Conservation (phyloP, 2,888 invertebrate species). For the Pachliopta kotzebuea region DNA sequence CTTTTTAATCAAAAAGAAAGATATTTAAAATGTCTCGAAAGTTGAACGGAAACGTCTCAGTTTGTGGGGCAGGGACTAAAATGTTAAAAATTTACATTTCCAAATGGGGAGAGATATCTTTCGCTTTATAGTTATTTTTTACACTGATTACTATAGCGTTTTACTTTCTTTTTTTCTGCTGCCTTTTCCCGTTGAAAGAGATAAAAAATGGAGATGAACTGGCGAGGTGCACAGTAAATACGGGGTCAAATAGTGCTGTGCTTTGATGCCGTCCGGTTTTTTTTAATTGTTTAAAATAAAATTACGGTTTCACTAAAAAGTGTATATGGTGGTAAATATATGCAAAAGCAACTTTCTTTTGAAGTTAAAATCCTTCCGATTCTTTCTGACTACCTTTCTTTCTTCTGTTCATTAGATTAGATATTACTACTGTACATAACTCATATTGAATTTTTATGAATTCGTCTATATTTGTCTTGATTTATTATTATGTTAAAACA, state of each 20-base stretch:
- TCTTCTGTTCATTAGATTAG: too few relatives aligned
- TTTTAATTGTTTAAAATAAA: background rate
- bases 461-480: too few relatives aligned
- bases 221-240: conserved; percentile 79
- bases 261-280: background rate
- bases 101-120: conserved; percentile 55
- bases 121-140: conserved; percentile 64
- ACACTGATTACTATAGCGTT: conserved; percentile 77
- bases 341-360: too few relatives aligned
- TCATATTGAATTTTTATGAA: too few relatives aligned
- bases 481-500: too few relatives aligned
- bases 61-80: conserved; percentile 43
- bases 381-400: too few relatives aligned
- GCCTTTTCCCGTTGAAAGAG: conserved; percentile 74
- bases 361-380: too few relatives aligned
- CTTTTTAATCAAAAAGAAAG: conserved; percentile 15
- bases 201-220: conserved; percentile 80
- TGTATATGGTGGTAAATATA: too few relatives aligned
- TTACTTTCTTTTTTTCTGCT: conserved; percentile 67
- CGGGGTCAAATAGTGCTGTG: conserved; percentile 59
- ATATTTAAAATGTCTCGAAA: conserved; percentile 14
- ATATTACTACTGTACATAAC: too few relatives aligned
- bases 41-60: conserved; percentile 9
- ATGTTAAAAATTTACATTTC: conserved; percentile 47
- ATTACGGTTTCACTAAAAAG: too few relatives aligned